These are phyloP conservation scores for Iphiclides podalirius DNA, from an alignment of 2,888 invertebrate genomes.

Conservation along the genomic window DNA sequence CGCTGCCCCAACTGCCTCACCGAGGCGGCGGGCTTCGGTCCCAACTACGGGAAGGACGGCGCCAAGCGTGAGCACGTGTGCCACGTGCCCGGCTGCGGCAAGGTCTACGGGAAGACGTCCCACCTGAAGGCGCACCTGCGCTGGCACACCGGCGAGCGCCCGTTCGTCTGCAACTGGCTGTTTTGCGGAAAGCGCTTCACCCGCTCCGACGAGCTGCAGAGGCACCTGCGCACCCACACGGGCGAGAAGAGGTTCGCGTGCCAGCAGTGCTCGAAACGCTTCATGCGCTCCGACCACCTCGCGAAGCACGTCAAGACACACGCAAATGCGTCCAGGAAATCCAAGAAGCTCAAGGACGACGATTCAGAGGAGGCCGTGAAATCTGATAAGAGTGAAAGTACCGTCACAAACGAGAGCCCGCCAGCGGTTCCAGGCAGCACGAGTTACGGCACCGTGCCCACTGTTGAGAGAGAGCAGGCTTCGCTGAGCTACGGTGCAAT, in stretches of 20 bases:
- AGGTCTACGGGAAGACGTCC: slow-evolving; percentile 95
- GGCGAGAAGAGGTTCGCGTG: slow-evolving; percentile 94
- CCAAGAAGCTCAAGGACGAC: slow-evolving; percentile 60
- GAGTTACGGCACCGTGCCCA: slow-evolving; percentile 30
- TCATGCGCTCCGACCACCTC: slow-evolving; percentile 96
- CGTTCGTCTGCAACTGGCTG: slow-evolving; percentile 93
- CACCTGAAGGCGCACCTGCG: slow-evolving; percentile 95
- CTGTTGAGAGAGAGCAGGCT: slow-evolving; percentile 4
- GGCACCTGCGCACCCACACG: slow-evolving; percentile 93
- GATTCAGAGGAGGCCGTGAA: slow-evolving; percentile 62
- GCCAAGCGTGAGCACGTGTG: slow-evolving; percentile 92
- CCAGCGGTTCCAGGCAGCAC: slow-evolving; percentile 25
- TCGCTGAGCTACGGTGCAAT: slow-evolving; percentile 13
- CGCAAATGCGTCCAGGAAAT: slow-evolving; percentile 81
- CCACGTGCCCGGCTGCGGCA: slow-evolving; percentile 92
- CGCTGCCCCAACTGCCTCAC: slow-evolving; percentile 90
- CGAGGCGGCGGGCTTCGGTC: slow-evolving; percentile 88
- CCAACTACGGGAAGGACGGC: slow-evolving; percentile 85
- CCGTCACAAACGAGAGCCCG: slow-evolving; percentile 24
- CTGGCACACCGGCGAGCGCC: slow-evolving; percentile 96
- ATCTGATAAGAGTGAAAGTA: slow-evolving; percentile 41
- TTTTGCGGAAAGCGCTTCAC: slow-evolving; percentile 96
- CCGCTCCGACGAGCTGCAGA: slow-evolving; percentile 93
- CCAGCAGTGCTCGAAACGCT: slow-evolving; percentile 91
- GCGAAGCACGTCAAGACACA: slow-evolving; percentile 96